Base-by-base conservation (phyloP, 2,113 vertebrate genomes). In the Merops nubicus region DNA sequence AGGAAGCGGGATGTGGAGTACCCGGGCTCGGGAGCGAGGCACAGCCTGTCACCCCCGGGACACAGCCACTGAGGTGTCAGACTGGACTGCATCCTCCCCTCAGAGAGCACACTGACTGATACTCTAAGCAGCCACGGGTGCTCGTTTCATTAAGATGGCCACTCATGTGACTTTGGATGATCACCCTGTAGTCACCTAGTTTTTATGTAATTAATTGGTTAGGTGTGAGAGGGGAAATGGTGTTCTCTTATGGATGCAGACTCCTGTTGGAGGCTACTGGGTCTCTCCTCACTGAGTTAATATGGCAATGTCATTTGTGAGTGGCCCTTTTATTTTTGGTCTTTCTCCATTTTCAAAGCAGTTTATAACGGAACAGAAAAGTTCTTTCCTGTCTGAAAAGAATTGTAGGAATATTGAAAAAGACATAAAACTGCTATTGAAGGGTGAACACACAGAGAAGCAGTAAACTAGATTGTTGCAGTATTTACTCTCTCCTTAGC, bases 371-470 rank as follows among this genome's bases (percentile, higher is more conserved):
- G 76, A 85, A 48, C 70, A 51, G 65, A 76, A 75, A 92, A 81
- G 42, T 91, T 96, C 50, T 82, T 94, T 91, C 73, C 72, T 15
- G 2, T 94, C 80, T 87, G 42, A 92, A 93, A 85, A 78, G 83
- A 91, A 87, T 77, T 87, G 79, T 45, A 45, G 69, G 83, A 94
- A 69, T 93, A 95, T 60, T 91, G 91, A 94, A 92, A 82, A 93
- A 89, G 83, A 36, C 80, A 72, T 74, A 92, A 88, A 93, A 90
- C 56, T 81, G 33, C 82, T 81, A 36, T 48, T 94, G 83, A 94
- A 87, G 92, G 78, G 88, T 5, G 13, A 75, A 11, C 54, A 62
- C 74, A 47, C 4, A 97, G 86, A 82, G 77, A 92, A 95, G 73
- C 85, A 88, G 75, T 63, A 91, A 92, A 90, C 70, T 91, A 85